Base-by-base conservation (phyloP, 2,797 vertebrate species). In the Poeciliopsis gracilis region DNA sequence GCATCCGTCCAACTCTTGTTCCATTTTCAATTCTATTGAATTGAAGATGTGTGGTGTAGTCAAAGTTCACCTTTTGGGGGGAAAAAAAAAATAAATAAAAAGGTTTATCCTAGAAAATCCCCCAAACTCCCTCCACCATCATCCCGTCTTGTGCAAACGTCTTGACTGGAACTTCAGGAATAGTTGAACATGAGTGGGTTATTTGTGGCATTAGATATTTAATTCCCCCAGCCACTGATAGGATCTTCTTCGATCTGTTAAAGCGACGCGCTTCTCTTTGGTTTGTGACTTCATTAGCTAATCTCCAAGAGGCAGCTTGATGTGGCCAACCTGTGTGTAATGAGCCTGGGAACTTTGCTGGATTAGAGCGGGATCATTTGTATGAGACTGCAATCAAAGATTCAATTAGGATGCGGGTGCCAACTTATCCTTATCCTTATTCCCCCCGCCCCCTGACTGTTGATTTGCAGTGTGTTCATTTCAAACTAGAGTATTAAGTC, bases 281-380 rank as follows among this genome's bases (percentile, higher is more conserved):
- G 53, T 78, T 77, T 79, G 45, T 38, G 80, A 79, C 38, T 85
- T 73, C 79, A 70, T 84, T 85, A 82, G 63, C 66, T 77, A 53
- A 84, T 86, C 73, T 85, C 51, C 16, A 53, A 20, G n/a, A 15
- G 57, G 18, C 57, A 43, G 63, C 53, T 75, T 79, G 45, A 79
- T 89, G 81, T 77, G 47, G 4, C 74, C 76, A 69, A 82, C 77
- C 81, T 84, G 80, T 77, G 74, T 84, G 66, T 86, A 86, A 91
- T 86, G 85, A 89, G 84, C 72, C 86, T 80, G 79, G 82, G 81
- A 87, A 83, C 80, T 82, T 77, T 36, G 77, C 55, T 80, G 88
- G 85, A 92, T 92, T 92, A 91, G 83, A 81, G 72, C 73, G 57
- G 81, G 85, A 87, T 91, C 89, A 90, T 86, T 90, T 81, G 59